phyloP scores from a whole-genome alignment of 2,113 vertebrate species.

The Thomomys bottae region DNA sequence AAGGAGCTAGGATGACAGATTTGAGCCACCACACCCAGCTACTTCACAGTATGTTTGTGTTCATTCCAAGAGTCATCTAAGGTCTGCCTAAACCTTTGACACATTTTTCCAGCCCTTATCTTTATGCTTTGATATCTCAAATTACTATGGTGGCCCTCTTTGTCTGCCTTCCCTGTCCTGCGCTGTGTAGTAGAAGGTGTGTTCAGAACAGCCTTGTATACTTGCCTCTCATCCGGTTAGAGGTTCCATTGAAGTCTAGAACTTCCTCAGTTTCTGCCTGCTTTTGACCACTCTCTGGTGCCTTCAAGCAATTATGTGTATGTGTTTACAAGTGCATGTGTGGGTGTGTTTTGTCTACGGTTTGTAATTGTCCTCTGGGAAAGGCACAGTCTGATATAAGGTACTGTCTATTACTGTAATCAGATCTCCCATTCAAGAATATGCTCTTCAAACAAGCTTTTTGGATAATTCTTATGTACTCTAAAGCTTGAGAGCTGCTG shows the following conservation, averaged over 20 bases:
- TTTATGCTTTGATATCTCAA: not conserved
- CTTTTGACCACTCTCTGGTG: not conserved
- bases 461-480: not conserved
- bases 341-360: not conserved
- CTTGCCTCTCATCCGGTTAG: not conserved
- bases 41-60: not conserved
- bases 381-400: conserved; percentile 18
- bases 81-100: conserved; percentile 10
- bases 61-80: conserved; percentile 19
- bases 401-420: conserved; percentile 31
- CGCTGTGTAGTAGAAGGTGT: not conserved
- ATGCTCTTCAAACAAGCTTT: conserved; percentile 46
- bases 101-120: not conserved
- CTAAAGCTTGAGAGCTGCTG: conserved; percentile 37
- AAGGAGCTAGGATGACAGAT: too few relatives aligned
- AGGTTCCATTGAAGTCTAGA: not conserved
- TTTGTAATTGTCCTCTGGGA: conserved; percentile 30
- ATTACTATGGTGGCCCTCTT: not conserved
- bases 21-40: too few relatives aligned
- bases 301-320: not conserved
- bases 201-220: not conserved
- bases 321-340: not conserved
- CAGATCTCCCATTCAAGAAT: conserved; percentile 23
- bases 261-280: not conserved
- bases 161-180: not conserved